These are phyloP conservation scores for Neofelis nebulosa DNA, from an alignment of 2,113 vertebrate species.

Conservation along the genomic window DNA sequence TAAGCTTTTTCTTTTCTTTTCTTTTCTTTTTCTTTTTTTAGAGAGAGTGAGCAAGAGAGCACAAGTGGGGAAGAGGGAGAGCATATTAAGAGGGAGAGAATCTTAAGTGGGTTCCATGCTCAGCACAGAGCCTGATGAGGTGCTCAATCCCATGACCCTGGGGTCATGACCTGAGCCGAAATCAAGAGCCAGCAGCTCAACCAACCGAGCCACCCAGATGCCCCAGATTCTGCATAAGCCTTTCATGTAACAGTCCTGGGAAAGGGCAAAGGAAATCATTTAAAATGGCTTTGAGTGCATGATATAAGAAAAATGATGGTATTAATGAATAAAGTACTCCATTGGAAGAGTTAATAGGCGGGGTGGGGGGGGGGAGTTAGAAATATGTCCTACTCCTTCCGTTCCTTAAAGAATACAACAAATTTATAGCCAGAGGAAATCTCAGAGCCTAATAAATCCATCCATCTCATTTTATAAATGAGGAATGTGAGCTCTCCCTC, in stretches of 20 bases:
- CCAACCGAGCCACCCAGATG: too few relatives aligned
- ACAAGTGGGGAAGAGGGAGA: too few relatives aligned
- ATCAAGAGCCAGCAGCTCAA: too few relatives aligned
- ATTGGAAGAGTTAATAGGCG: background rate
- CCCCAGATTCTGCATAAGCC: background rate
- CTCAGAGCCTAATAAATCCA: background rate
- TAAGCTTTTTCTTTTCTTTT: background rate
- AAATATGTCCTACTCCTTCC: background rate
- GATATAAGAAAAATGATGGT: background rate
- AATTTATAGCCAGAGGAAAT: background rate
- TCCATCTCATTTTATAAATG: background rate
- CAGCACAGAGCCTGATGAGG: too few relatives aligned
- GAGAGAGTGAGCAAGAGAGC: too few relatives aligned
- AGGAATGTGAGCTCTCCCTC: background rate
- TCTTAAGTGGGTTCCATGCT: too few relatives aligned
- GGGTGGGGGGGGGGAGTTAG: fast-evolving
- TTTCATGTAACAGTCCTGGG: background rate
- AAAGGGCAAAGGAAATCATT: background rate
- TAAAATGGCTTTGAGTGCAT: background rate
- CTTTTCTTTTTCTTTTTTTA: too few relatives aligned
- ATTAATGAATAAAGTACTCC: background rate
- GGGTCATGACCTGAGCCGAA: too few relatives aligned
- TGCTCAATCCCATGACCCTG: too few relatives aligned
- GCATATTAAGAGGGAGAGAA: too few relatives aligned
- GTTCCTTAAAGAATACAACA: background rate